Evolutionary conservation across 2,797 vertebrate species (phyloP).

Genomic region (Benthosema pterotum): DNA sequence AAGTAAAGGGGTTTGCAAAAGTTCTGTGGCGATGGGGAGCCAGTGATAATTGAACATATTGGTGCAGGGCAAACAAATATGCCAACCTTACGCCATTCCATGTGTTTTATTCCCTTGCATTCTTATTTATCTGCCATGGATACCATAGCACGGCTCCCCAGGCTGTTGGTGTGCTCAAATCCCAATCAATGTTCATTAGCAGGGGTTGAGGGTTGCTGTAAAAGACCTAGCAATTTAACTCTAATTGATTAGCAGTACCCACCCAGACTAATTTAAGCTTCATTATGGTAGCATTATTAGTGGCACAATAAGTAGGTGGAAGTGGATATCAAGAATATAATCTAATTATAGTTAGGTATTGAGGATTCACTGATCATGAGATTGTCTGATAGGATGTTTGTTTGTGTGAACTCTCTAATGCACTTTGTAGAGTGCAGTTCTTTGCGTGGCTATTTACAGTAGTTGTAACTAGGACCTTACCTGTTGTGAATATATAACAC

Average conservation of each 20-base stretch:
- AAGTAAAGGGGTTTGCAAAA: too few relatives aligned
- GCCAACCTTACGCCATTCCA: constrained; percentile 18
- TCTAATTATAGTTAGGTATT: constrained; percentile 67
- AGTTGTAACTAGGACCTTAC: too few relatives aligned
- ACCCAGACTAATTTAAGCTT: constrained; percentile 66
- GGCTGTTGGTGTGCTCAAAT: constrained; percentile 57
- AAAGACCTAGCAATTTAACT: constrained; percentile 57
- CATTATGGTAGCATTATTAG: constrained; percentile 63
- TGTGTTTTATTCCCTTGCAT: constrained; percentile 47
- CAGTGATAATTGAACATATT: constrained; percentile 17
- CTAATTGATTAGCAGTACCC: constrained; percentile 68
- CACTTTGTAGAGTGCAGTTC: too few relatives aligned
- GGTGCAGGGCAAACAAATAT: constrained; percentile 46
- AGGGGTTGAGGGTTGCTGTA: constrained; percentile 63
- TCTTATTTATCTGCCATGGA: constrained; percentile 48
- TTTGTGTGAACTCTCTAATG: constrained; percentile 50
- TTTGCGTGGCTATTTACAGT: too few relatives aligned
- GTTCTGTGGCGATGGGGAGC: too few relatives aligned
- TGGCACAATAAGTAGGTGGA: constrained; percentile 24
- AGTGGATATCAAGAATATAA: too few relatives aligned
- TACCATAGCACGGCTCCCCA: constrained; percentile 35
- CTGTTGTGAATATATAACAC: too few relatives aligned
- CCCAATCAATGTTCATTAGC: constrained; percentile 71
- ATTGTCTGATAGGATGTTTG: constrained; percentile 38
- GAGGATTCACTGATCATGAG: constrained; percentile 48